Evolutionary conservation across 1,140 invertebrate species (phyloP).

Genomic region (Apis mellifera): Amel_HAv3.1 CM009937.2:13013501-13014000

Average conservation of each 20-base stretch:
- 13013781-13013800: neutral
- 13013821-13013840: neutral
- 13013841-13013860: neutral
- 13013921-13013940: neutral
- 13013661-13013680: neutral
- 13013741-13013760: neutral
- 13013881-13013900: too few relatives aligned
- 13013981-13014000: too few relatives aligned
- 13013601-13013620: neutral
- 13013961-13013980: neutral
- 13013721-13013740: too few relatives aligned
- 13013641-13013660: neutral
- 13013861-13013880: neutral
- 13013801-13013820: neutral
- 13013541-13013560: too few relatives aligned
- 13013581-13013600: neutral
- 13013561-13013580: neutral
- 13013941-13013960: neutral
- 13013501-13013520: neutral
- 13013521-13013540: neutral
- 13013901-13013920: neutral
- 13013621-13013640: neutral
- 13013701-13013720: too few relatives aligned
- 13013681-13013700: conserved; percentile 6
- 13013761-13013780: too few relatives aligned